A percentile compares a stretch with the other conserved stretches of the same genome.
phyloP scores from a whole-genome alignment of 2,113 vertebrate genomes.

The Chiloscyllium plagiosum region DNA sequence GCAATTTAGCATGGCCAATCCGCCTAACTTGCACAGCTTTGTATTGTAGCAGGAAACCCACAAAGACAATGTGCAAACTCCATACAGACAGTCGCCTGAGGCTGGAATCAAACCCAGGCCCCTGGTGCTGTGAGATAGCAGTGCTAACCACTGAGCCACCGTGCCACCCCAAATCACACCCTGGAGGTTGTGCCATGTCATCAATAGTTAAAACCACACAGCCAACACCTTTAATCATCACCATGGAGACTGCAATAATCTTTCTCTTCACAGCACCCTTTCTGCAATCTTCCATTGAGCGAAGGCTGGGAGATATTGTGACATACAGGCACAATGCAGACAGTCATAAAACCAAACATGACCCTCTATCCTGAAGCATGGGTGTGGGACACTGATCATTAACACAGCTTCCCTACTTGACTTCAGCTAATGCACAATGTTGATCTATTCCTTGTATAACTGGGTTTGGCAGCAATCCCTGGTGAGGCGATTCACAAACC shows the following conservation, averaged over 20 bases:
- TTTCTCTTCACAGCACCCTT: background rate
- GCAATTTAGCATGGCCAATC: too few species aligned
- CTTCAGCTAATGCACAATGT: background rate
- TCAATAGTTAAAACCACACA: background rate
- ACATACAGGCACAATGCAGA: background rate
- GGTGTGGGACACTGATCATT: background rate
- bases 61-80: too few species aligned
- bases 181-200: background rate
- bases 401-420: background rate
- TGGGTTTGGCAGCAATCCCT: background rate
- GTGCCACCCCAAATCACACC: background rate
- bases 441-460: background rate
- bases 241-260: background rate
- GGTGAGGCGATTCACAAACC: background rate
- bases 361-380: background rate
- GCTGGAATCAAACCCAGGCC: too few species aligned
- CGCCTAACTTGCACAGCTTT: too few species aligned
- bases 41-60: too few species aligned
- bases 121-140: too few species aligned
- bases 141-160: too few species aligned
- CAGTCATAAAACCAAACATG: background rate
- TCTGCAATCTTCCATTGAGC: background rate
- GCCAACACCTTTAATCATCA: background rate
- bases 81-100: too few species aligned
- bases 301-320: background rate